Evolutionary conservation across 2,888 invertebrate species (phyloP).

Genomic region (Sceliomorpha sp.): DNA sequence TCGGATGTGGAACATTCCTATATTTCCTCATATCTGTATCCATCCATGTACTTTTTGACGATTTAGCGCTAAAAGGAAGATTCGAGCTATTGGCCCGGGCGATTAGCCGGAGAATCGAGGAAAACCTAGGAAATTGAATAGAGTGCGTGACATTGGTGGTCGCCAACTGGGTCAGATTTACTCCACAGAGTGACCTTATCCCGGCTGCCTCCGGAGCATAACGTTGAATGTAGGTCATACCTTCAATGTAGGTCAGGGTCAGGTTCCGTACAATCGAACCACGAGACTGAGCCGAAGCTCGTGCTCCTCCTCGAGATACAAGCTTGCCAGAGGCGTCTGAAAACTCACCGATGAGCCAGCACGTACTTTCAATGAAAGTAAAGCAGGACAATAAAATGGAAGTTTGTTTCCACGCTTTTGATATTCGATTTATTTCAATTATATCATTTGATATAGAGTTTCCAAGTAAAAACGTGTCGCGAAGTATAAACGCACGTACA

Average conservation of each 20-base stretch:
- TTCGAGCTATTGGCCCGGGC: slow-evolving; percentile 17
- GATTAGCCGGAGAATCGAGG: slow-evolving; percentile 41
- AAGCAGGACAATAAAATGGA: slow-evolving; percentile 10
- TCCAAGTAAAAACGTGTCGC: no score
- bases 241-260: slow-evolving; percentile 75
- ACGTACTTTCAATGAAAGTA: slow-evolving; percentile 8
- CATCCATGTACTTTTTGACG: slow-evolving; percentile 2
- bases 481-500: no score
- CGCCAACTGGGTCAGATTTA: slow-evolving; percentile 69
- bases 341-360: slow-evolving; percentile 31
- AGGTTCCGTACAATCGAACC: slow-evolving; percentile 54
- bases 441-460: no score
- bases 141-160: slow-evolving; percentile 61
- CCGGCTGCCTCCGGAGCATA: slow-evolving; percentile 55
- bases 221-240: slow-evolving; percentile 67
- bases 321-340: slow-evolving; percentile 25
- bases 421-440: not conserved
- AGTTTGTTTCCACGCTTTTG: not conserved
- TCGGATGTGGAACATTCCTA: no score
- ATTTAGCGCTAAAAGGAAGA: slow-evolving; percentile 19
- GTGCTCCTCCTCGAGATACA: slow-evolving; percentile 39
- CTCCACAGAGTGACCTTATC: slow-evolving; percentile 65
- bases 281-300: slow-evolving; percentile 46
- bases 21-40: slow-evolving; percentile 1
- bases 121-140: slow-evolving; percentile 52